These are phyloP conservation scores for Anthophora plumipes DNA, from an alignment of 2,888 invertebrate species.

Conservation along the genomic window DNA sequence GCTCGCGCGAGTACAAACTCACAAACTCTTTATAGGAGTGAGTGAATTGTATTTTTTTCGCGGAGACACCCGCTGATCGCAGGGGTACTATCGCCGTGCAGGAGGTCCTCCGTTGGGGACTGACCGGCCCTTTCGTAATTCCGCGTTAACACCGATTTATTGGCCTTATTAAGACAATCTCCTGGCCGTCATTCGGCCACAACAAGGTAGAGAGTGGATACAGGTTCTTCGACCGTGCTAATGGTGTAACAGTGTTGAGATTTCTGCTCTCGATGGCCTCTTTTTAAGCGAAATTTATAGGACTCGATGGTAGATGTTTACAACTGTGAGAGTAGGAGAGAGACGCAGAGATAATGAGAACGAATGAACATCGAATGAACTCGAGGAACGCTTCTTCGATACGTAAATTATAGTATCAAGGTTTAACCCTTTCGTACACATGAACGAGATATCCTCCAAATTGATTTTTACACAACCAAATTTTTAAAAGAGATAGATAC, in stretches of 20 bases:
- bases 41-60: slow-evolving; percentile 71
- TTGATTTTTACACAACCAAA: no score
- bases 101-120: slow-evolving; percentile 67
- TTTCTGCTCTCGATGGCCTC: slow-evolving; percentile 36
- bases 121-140: slow-evolving; percentile 65
- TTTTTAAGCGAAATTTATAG: slow-evolving; percentile 44
- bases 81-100: slow-evolving; percentile 62
- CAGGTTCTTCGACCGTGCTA: slow-evolving; percentile 13
- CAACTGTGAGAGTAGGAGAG: no score
- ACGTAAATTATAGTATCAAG: not conserved
- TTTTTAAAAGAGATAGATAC: no score
- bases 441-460: no score
- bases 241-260: slow-evolving; percentile 27
- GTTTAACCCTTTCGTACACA: no score
- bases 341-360: no score
- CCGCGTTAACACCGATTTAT: slow-evolving; percentile 75
- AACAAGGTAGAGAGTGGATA: slow-evolving; percentile 46
- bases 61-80: slow-evolving; percentile 77
- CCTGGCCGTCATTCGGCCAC: slow-evolving; percentile 51
- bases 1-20: slow-evolving; percentile 15
- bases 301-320: not conserved
- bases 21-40: slow-evolving; percentile 69
- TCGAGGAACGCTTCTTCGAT: not conserved
- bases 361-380: no score
- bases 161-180: slow-evolving; percentile 74